Percentiles rank a stretch among this genome's conserved stretches.
phyloP scores from a whole-genome alignment of 2,113 vertebrate genomes.

The Siphamia tubifer region DNA sequence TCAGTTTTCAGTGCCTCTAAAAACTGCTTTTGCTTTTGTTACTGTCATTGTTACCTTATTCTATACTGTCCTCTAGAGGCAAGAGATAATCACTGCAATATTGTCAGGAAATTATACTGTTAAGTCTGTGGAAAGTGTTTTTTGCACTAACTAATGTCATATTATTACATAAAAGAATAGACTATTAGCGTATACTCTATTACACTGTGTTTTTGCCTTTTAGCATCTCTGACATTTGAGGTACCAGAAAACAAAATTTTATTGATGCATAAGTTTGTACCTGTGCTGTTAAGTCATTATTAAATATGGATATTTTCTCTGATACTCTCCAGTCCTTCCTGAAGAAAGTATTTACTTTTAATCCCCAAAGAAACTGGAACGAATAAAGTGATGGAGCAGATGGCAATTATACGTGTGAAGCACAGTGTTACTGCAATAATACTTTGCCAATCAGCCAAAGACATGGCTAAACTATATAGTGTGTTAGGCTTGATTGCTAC shows the following conservation, averaged over 20 bases:
- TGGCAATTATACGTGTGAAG: constrained; percentile 38
- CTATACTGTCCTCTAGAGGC: constrained; percentile 58
- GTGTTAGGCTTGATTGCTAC: not conserved
- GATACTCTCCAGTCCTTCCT: not conserved
- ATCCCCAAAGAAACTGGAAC: constrained; percentile 2
- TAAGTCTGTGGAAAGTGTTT: not conserved
- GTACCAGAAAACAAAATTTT: too few species aligned
- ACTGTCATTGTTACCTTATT: constrained; percentile 1
- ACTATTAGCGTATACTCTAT: not conserved
- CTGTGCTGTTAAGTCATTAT: too few species aligned
- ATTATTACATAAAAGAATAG: not conserved
- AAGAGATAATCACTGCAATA: constrained; percentile 16
- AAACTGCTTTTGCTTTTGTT: not conserved
- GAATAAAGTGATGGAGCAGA: constrained; percentile 14
- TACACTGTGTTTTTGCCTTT: not conserved
- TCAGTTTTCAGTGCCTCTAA: not conserved
- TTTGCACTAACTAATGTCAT: not conserved
- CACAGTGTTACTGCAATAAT: constrained; percentile 11
- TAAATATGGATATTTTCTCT: too few species aligned
- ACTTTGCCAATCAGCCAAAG: not conserved
- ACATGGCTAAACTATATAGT: not conserved
- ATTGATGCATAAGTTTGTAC: too few species aligned
- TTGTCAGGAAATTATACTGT: too few species aligned
- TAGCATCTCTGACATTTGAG: too few species aligned
- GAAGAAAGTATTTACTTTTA: not conserved